Percentiles rank a stretch among this genome's conserved stretches.
These are phyloP conservation scores for Parochlus steinenii DNA, from an alignment of 2,888 invertebrate genomes.

Conservation along the genomic window DNA sequence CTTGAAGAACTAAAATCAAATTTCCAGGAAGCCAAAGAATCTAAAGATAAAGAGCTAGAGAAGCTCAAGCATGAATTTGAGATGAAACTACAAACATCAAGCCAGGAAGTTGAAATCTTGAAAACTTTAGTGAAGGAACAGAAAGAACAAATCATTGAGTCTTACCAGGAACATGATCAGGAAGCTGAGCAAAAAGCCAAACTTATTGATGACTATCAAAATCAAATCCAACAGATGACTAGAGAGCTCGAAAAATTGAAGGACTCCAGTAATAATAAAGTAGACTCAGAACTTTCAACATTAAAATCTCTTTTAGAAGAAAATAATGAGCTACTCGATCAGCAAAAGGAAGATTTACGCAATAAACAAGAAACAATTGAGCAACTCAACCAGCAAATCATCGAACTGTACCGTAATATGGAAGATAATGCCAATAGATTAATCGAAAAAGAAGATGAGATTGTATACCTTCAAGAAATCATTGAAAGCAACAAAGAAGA, in stretches of 20 bases:
- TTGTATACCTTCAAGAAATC: constrained; percentile 31
- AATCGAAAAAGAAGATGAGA: constrained; percentile 33
- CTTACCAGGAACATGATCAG: constrained; percentile 25
- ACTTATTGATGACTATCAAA: constrained; percentile 22
- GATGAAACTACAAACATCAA: constrained; percentile 17
- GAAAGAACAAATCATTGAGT: constrained; percentile 28
- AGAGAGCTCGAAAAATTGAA: constrained; percentile 32
- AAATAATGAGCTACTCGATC: constrained; percentile 33
- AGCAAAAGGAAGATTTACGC: constrained; percentile 28
- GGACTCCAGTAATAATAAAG: constrained; percentile 18
- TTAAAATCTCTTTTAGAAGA: constrained; percentile 24
- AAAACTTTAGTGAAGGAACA: constrained; percentile 27
- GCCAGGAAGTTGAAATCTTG: constrained; percentile 25
- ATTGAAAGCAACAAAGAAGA: constrained; percentile 30
- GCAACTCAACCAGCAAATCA: constrained; percentile 37
- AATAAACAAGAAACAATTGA: constrained; percentile 42
- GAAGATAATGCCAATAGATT: constrained; percentile 34
- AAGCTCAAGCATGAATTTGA: constrained; percentile 13
- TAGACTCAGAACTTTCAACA: constrained; percentile 20
- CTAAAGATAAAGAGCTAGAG: constrained; percentile 12
- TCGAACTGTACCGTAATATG: constrained; percentile 38
- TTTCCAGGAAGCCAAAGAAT: constrained; percentile 17
- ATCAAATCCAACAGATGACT: constrained; percentile 27
- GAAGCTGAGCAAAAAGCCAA: constrained; percentile 18
- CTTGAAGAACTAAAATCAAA: constrained; percentile 16